Base-by-base conservation (phyloP, 2,888 invertebrate genomes). In the Tiliacea aurago region DNA sequence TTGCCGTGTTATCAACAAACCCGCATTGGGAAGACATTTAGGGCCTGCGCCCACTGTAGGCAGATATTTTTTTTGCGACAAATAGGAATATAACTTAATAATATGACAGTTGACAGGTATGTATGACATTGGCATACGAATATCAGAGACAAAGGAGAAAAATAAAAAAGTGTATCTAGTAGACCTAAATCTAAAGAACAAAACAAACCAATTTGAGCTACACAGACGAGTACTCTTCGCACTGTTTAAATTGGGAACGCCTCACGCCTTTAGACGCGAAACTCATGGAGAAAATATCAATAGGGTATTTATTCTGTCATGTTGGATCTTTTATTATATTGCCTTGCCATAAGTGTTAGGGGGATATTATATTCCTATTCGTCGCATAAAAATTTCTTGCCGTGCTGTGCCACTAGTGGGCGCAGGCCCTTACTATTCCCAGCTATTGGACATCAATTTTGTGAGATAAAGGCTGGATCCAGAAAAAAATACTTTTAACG, bases 1-100 rank as follows among this genome's bases (percentile, higher is more conserved):
- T 86, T 86, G 87, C 84, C 85, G 86, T 74, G 86, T 86, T 88
- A 84, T 77, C 81, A 78, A 71, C 76, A 68, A 65, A 69, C 82
- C 76, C 80, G 76, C 72, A 74, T 78, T 72, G 23, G 51, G 67
- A 70, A 69, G 73, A 78, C 61, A 41, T 69, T 75, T 70, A n/a
- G 33, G n/a, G 64, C 33, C 64, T 64, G 56, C 64, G 56, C 15
- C n/a, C 18, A 58, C 33, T n/a, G 4, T 28, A 3, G 64, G 56
- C 10, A 64, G n/a, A n/a, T 4, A 1, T 15, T 63, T 51, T 28
- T 28, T 63, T 51, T 28, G 28, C 18, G 11, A 23, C 62, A 4
- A 18, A 7, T 43, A 62, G 18, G 13, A 41, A n/a, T 23, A 10
- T 18, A 18, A 41, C 59, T 23, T 41, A 23, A 1, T n/a, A n/a